A percentile compares a stretch with the other conserved stretches of the same genome.
These are phyloP conservation scores for Plutella xylostella DNA, from an alignment of 2,888 invertebrate genomes.

Conservation along the genomic window DNA sequence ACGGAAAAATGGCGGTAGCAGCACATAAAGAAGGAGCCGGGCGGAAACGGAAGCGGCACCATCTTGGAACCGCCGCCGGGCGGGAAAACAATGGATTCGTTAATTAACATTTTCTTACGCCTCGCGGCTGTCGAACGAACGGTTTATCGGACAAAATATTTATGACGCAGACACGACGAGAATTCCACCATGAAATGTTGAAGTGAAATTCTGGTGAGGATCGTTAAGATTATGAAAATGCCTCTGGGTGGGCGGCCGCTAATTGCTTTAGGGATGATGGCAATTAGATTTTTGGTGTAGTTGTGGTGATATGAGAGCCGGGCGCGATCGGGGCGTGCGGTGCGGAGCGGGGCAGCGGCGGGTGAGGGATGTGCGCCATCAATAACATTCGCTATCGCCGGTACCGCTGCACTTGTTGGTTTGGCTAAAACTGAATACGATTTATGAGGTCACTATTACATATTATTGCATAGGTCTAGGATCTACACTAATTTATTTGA, in stretches of 20 bases:
- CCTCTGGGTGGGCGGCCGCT: constrained; percentile 19
- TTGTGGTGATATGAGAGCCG: too few species aligned
- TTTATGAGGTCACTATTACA: not conserved
- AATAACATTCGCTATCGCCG: constrained; percentile 38
- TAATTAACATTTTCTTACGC: constrained; percentile 84
- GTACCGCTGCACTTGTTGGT: constrained; percentile 11
- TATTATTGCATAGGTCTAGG: not conserved
- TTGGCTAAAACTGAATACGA: not conserved
- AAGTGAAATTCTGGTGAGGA: constrained; percentile 35
- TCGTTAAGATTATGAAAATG: constrained; percentile 33
- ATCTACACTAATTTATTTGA: too few species aligned
- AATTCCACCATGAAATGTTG: constrained; percentile 55
- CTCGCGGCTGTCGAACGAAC: constrained; percentile 70
- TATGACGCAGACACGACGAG: constrained; percentile 60
- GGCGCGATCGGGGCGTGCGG: too few species aligned
- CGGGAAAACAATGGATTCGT: constrained; percentile 80
- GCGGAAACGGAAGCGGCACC: constrained; percentile 70
- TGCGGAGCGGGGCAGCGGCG: too few species aligned
- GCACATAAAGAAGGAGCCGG: constrained; percentile 66
- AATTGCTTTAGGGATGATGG: constrained; percentile 19
- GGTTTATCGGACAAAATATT: constrained; percentile 71
- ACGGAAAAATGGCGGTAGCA: constrained; percentile 65
- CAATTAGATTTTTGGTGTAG: constrained; percentile 1
- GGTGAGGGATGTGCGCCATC: constrained; percentile 49
- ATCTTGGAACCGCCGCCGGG: constrained; percentile 70